Conservation (phyloP, 2,797 vertebrate species). For the Hyperoplus lanceolatus region DNA sequence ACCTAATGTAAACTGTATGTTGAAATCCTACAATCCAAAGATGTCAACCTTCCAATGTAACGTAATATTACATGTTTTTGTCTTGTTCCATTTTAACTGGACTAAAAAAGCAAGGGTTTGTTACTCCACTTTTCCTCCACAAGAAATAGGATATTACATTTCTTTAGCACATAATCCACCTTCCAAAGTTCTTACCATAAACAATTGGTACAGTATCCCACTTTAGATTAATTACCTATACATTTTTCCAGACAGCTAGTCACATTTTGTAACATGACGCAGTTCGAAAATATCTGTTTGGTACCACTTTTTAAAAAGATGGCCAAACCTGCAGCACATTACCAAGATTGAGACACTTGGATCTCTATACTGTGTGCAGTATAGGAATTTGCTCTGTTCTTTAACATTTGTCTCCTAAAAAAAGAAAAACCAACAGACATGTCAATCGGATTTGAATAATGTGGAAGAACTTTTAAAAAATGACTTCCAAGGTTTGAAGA, state of each 20-base stretch:
- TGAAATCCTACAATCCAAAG: neutral
- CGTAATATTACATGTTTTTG: neutral
- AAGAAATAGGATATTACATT: neutral
- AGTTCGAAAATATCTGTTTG: conserved; percentile 12
- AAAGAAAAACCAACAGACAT: conserved; percentile 29
- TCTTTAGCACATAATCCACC: neutral
- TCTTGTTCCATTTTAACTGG: neutral
- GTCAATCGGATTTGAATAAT: conserved; percentile 23
- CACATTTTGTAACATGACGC: neutral
- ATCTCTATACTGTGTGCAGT: neutral
- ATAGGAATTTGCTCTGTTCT: too few relatives aligned
- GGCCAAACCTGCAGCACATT: neutral
- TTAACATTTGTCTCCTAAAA: neutral
- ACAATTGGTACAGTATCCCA: neutral
- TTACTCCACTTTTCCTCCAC: conserved; percentile 1
- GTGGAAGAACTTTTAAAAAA: conserved; percentile 18
- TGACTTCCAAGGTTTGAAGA: conserved; percentile 13
- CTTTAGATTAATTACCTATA: conserved; percentile 11
- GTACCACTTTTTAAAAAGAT: neutral
- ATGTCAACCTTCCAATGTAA: neutral
- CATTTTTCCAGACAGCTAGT: conserved; percentile 10
- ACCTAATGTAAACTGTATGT: neutral
- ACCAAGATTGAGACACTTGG: neutral
- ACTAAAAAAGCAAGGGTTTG: neutral
- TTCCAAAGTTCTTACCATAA: neutral